These are phyloP conservation scores for Andinoacara biseriatus DNA, from an alignment of 2,113 vertebrate species.

Conservation along the genomic window DNA sequence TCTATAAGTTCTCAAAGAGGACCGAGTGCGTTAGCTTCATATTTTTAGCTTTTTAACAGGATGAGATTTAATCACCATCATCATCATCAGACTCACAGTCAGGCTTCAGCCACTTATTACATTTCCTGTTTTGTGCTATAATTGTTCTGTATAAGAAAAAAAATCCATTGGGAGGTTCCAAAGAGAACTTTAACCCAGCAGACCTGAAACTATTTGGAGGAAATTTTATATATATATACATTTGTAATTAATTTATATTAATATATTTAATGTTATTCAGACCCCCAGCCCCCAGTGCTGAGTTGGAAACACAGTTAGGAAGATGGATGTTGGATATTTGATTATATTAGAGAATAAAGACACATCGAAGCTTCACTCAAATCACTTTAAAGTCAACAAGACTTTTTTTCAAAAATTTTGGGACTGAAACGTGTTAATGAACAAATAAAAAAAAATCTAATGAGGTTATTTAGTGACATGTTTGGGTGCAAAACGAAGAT, in stretches of 20 bases:
- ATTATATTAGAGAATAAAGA: background rate
- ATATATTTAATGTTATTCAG: too few relatives aligned
- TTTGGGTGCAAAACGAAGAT: background rate
- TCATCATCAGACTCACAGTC: background rate
- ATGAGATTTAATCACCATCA: background rate
- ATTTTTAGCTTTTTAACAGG: background rate
- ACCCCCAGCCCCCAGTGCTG: background rate
- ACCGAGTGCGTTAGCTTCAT: accelerated
- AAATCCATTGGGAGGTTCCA: background rate
- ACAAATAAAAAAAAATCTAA: too few relatives aligned
- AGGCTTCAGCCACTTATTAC: accelerated
- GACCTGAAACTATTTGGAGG: background rate
- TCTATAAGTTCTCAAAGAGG: background rate
- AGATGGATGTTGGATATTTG: background rate
- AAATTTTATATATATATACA: accelerated
- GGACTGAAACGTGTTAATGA: background rate
- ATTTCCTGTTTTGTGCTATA: too few relatives aligned
- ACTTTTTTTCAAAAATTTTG: background rate
- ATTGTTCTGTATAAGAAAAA: background rate
- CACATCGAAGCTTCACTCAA: background rate
- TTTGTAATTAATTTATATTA: too few relatives aligned
- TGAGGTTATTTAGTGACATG: background rate
- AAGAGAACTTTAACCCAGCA: accelerated
- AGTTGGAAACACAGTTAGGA: background rate
- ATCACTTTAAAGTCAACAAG: background rate